These are phyloP conservation scores for Amblyopsis rosae DNA, from an alignment of 2,113 vertebrate genomes.

Conservation along the genomic window DNA sequence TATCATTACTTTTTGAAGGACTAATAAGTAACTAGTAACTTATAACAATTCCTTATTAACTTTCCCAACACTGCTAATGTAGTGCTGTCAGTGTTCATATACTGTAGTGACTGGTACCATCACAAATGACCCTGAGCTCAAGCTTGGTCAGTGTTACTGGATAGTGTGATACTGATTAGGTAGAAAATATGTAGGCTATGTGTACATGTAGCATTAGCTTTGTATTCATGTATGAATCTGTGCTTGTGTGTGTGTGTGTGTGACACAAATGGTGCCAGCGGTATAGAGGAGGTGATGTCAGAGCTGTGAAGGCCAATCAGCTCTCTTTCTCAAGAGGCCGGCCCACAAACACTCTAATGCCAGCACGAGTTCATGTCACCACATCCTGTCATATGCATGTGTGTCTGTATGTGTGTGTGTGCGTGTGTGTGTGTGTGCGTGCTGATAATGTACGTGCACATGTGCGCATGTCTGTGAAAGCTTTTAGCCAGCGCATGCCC, in stretches of 20 bases:
- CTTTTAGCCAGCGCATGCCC: constrained; percentile 38
- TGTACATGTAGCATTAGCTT: too few relatives aligned
- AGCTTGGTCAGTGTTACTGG: background rate
- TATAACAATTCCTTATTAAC: too few relatives aligned
- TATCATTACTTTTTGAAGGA: too few relatives aligned
- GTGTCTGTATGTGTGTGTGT: constrained; percentile 25
- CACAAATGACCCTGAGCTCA: too few relatives aligned
- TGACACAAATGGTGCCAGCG: constrained; percentile 17
- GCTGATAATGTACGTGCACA: background rate
- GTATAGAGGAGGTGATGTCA: constrained; percentile 9
- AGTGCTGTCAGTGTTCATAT: too few relatives aligned
- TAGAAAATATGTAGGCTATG: constrained; percentile 9
- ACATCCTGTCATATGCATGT: constrained; percentile 2
- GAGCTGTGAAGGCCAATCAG: constrained; percentile 32
- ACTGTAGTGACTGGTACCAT: background rate
- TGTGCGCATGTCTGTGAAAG: constrained; percentile 8
- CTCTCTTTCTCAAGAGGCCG: constrained; percentile 21
- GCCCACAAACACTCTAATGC: constrained; percentile 30
- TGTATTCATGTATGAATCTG: constrained; percentile 8
- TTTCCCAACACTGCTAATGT: too few relatives aligned
- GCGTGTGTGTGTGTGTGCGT: constrained; percentile 27
- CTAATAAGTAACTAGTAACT: too few relatives aligned
- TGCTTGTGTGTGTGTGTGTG: constrained; percentile 5
- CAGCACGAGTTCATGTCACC: constrained; percentile 44
- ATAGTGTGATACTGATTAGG: background rate